phyloP scores from a whole-genome alignment of 2,888 invertebrate genomes.

The Rhingia campestris region DNA sequence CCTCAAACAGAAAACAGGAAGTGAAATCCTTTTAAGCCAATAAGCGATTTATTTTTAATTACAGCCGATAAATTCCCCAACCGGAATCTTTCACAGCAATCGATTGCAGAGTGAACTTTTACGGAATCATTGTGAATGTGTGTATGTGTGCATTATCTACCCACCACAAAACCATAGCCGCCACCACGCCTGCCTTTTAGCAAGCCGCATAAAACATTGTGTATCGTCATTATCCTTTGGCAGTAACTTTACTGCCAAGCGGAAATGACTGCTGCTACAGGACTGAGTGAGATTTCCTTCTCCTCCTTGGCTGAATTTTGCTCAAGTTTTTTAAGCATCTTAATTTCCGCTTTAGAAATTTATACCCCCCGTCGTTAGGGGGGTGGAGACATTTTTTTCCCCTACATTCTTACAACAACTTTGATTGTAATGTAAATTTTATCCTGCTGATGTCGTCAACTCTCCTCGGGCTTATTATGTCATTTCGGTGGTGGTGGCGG shows the following conservation, averaged over 20 bases:
- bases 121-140: slow-evolving; percentile 15
- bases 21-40: slow-evolving; percentile 62
- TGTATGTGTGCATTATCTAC: not conserved
- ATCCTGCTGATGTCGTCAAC: slow-evolving; percentile 39
- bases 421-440: slow-evolving; percentile 71
- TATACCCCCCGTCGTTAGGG: slow-evolving; percentile 17
- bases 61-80: slow-evolving; percentile 56
- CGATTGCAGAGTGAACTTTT: slow-evolving; percentile 38
- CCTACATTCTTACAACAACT: slow-evolving; percentile 18
- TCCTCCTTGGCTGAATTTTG: slow-evolving; percentile 17
- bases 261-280: slow-evolving; percentile 69
- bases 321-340: slow-evolving; percentile 69
- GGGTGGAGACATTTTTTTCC: not conserved
- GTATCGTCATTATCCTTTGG: slow-evolving; percentile 55
- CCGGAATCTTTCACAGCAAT: slow-evolving; percentile 40
- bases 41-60: slow-evolving; percentile 63
- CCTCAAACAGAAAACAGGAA: slow-evolving; percentile 22
- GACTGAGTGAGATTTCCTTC: slow-evolving; percentile 65
- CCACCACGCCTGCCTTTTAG: slow-evolving; percentile 23
- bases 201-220: slow-evolving; percentile 63
- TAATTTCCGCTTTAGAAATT: slow-evolving; percentile 71
- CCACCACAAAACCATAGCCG: not conserved
- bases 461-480: slow-evolving; percentile 60
- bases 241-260: slow-evolving; percentile 52
- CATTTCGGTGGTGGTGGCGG: slow-evolving; percentile 14